These are phyloP conservation scores for Scelioninae gen. 2 DNA, from an alignment of 2,888 invertebrate species.

Conservation along the genomic window DNA sequence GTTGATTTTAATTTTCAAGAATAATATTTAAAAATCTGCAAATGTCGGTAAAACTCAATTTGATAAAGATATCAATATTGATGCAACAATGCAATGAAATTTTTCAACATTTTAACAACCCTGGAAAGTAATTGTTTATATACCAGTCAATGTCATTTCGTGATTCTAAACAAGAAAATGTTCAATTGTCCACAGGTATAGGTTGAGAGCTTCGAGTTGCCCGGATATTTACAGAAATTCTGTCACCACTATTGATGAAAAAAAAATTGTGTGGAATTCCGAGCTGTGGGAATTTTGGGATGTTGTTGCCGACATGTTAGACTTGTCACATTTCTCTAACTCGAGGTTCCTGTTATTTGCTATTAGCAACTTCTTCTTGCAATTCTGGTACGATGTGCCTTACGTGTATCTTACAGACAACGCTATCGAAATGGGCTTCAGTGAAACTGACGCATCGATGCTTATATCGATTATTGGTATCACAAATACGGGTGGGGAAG, in stretches of 20 bases:
- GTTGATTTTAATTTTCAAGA: too few species aligned
- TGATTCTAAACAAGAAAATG: not conserved
- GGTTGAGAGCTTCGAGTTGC: slow-evolving; percentile 89
- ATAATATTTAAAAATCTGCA: too few species aligned
- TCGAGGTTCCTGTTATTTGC: slow-evolving; percentile 86
- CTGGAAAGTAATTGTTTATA: too few species aligned
- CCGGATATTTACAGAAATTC: slow-evolving; percentile 93
- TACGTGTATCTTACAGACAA: slow-evolving; percentile 93
- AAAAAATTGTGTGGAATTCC: slow-evolving; percentile 85
- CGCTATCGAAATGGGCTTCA: slow-evolving; percentile 83
- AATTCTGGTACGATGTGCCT: slow-evolving; percentile 95
- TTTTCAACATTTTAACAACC: too few species aligned
- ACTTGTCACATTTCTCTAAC: slow-evolving; percentile 88
- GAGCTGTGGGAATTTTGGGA: slow-evolving; percentile 88
- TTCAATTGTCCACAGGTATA: slow-evolving; percentile 75
- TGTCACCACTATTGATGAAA: slow-evolving; percentile 90
- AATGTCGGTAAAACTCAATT: too few species aligned
- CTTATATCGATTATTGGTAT: slow-evolving; percentile 92
- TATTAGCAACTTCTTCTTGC: slow-evolving; percentile 91
- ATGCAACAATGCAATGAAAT: too few species aligned
- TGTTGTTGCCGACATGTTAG: slow-evolving; percentile 85
- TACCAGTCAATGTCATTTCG: too few species aligned
- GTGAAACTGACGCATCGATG: slow-evolving; percentile 85
- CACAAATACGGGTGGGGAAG: slow-evolving; percentile 92
- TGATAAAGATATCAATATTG: too few species aligned